Percentiles rank a stretch among this genome's conserved stretches.
Conservation (phyloP, 2,888 invertebrate species). For the Idaea biselata region DNA sequence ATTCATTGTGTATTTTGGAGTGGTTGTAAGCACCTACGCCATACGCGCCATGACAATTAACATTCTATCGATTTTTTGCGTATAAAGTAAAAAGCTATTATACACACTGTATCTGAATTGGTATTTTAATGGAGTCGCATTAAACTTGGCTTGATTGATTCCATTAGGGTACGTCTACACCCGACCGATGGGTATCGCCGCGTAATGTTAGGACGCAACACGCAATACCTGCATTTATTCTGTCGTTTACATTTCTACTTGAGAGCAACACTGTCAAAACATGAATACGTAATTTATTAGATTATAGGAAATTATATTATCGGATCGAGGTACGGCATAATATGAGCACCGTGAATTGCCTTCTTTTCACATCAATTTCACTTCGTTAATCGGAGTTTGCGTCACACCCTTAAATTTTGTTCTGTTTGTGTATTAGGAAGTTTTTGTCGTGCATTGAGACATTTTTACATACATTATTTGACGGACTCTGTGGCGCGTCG, state of each 20-base stretch:
- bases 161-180: slow-evolving; percentile 59
- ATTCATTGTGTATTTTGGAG: neutral
- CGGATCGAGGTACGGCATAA: neutral
- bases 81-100: slow-evolving; percentile 13
- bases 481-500: no score
- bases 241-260: slow-evolving; percentile 37
- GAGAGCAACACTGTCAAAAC: slow-evolving; percentile 13
- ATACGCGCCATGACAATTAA: neutral
- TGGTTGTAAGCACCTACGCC: neutral
- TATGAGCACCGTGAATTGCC: neutral
- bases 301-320: slow-evolving; percentile 11
- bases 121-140: slow-evolving; percentile 37
- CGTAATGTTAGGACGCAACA: slow-evolving; percentile 30
- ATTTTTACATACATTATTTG: no score
- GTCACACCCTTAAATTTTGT: no score
- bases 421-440: no score
- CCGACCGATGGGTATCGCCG: slow-evolving; percentile 45
- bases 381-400: no score
- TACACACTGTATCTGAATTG: slow-evolving; percentile 17
- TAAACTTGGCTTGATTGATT: slow-evolving; percentile 58
- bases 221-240: slow-evolving; percentile 49
- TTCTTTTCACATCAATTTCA: neutral
- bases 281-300: slow-evolving; percentile 20
- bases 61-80: slow-evolving; percentile 11
- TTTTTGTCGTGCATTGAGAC: no score